Conservation (phyloP, 1,140 invertebrate genomes). For the Bombyx mori region ASM3026992v2 NC_085113.1:2174001-2174500, state of each 20-base stretch:
- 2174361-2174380: neutral
- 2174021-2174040: too few relatives aligned
- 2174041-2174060: too few relatives aligned
- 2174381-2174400: too few relatives aligned
- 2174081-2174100: slow-evolving; percentile 1
- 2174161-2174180: slow-evolving; percentile 32
- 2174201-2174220: slow-evolving; percentile 51
- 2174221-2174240: slow-evolving; percentile 42
- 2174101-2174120: slow-evolving; percentile 2
- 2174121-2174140: slow-evolving; percentile 28
- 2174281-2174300: slow-evolving; percentile 34
- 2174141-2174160: slow-evolving; percentile 39
- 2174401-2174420: too few relatives aligned
- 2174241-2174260: slow-evolving; percentile 55
- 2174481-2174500: too few relatives aligned
- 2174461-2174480: too few relatives aligned
- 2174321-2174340: slow-evolving; percentile 5
- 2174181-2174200: slow-evolving; percentile 44
- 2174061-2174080: neutral
- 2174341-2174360: neutral
- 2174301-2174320: slow-evolving; percentile 34
- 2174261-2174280: slow-evolving; percentile 28
- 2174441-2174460: too few relatives aligned
- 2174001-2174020: too few relatives aligned
- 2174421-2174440: too few relatives aligned